Evolutionary conservation across 1,140 invertebrate genomes (phyloP).

Genomic region (Lepidostoma basale): DNA sequence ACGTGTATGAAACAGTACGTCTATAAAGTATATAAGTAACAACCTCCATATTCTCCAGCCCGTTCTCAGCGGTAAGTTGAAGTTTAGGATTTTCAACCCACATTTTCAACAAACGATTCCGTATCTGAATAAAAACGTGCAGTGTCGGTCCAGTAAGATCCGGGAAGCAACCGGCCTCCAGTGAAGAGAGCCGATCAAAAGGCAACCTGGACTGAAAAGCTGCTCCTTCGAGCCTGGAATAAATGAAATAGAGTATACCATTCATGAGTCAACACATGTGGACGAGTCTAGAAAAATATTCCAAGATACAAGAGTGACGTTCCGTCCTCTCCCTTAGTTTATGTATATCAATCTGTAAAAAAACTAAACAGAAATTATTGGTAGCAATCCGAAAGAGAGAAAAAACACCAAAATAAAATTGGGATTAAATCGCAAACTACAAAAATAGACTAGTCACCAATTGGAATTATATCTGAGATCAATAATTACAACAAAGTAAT

Average conservation of each 20-base stretch:
- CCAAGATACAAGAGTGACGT: no score
- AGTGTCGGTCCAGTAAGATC: constrained; percentile 87
- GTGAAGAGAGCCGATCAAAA: constrained; percentile 92
- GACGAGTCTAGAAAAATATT: no score
- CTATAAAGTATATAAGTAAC: no score
- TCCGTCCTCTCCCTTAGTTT: not conserved
- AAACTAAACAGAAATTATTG: not conserved
- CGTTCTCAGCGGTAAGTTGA: constrained; percentile 85
- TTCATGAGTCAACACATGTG: no score
- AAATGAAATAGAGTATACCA: not conserved
- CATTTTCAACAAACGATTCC: constrained; percentile 93
- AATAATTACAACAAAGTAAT: not conserved
- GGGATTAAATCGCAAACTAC: no score
- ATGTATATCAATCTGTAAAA: not conserved
- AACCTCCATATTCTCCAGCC: constrained; percentile 79
- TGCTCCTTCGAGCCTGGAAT: constrained; percentile 82
- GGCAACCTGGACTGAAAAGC: constrained; percentile 93
- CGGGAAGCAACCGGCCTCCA: constrained; percentile 92
- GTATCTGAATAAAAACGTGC: constrained; percentile 89
- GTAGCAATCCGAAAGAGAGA: not conserved
- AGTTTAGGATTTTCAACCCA: constrained; percentile 97
- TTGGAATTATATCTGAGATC: no score
- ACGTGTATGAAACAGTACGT: no score
- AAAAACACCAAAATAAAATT: no score
- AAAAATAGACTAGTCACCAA: no score